These are phyloP conservation scores for Acanthoscelides obtectus DNA, from an alignment of 2,888 invertebrate genomes.

Conservation along the genomic window DNA sequence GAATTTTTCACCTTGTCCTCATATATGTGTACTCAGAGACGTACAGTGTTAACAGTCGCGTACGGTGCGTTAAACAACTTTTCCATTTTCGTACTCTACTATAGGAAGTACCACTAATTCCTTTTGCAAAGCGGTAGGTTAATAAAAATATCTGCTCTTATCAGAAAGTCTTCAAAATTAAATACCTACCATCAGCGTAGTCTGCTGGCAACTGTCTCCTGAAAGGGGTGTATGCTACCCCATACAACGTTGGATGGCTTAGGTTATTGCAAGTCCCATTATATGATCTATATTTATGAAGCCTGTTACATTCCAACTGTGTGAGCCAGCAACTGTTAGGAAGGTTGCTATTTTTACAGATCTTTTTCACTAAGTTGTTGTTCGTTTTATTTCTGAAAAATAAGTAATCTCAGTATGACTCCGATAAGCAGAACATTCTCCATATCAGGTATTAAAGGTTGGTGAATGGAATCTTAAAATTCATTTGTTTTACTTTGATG, in stretches of 20 bases:
- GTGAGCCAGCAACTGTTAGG: slow-evolving; percentile 26
- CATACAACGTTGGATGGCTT: slow-evolving; percentile 59
- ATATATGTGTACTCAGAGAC: too few species aligned
- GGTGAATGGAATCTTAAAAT: not conserved
- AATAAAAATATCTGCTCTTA: too few species aligned
- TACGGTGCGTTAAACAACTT: too few species aligned
- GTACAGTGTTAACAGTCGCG: too few species aligned
- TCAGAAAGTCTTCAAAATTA: not conserved
- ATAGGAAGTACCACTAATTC: too few species aligned
- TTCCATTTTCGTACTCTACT: too few species aligned
- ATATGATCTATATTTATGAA: slow-evolving; percentile 57
- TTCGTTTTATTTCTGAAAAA: slow-evolving; percentile 14
- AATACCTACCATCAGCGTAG: slow-evolving; percentile 68
- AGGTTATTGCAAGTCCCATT: slow-evolving; percentile 78
- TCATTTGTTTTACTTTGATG: too few species aligned
- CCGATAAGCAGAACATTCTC: too few species aligned
- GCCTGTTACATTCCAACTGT: slow-evolving; percentile 26
- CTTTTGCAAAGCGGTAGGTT: too few species aligned
- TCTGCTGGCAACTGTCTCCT: slow-evolving; percentile 67
- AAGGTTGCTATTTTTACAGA: slow-evolving; percentile 13
- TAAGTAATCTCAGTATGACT: not conserved
- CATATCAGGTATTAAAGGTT: too few species aligned
- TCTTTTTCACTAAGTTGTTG: slow-evolving; percentile 10
- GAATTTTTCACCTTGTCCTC: too few species aligned
- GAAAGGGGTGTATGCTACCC: slow-evolving; percentile 70